Conservation (phyloP, 2,888 invertebrate genomes). For the Plebejus argus region DNA sequence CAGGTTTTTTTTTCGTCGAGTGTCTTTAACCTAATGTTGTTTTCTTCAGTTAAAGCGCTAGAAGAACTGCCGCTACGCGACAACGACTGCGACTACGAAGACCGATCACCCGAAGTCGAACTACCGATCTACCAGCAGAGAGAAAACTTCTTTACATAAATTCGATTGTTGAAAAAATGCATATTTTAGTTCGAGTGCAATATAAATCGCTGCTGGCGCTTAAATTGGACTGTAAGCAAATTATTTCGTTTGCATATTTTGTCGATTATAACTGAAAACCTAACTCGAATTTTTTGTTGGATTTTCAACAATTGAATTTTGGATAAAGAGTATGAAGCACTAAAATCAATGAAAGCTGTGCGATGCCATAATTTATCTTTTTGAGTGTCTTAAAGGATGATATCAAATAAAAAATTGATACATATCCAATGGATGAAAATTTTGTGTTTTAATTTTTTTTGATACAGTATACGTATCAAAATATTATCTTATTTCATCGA, state of each 20-base stretch:
- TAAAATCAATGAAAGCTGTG: neutral
- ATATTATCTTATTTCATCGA: neutral
- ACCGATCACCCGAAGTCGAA: constrained; percentile 88
- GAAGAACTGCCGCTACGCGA: constrained; percentile 84
- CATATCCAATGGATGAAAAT: constrained; percentile 1
- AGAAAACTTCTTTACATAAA: constrained; percentile 88
- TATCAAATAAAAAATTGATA: neutral
- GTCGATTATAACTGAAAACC: neutral
- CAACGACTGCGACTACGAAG: constrained; percentile 84
- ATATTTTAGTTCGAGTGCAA: neutral
- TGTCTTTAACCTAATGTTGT: constrained; percentile 32
- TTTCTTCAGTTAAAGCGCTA: constrained; percentile 86
- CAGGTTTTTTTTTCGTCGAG: neutral
- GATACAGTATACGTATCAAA: neutral
- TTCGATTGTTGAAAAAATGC: constrained; percentile 2
- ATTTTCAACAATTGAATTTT: neutral
- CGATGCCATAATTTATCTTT: constrained; percentile 7
- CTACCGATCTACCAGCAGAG: constrained; percentile 92
- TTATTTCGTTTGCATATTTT: constrained; percentile 24
- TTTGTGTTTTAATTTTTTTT: neutral
- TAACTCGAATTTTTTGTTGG: neutral
- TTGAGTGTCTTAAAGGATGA: neutral
- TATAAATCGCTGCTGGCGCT: neutral
- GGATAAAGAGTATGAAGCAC: neutral
- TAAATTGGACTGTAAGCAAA: constrained; percentile 14